Percentiles rank a stretch among this genome's conserved stretches.
These are phyloP conservation scores for Serinus canaria DNA, from an alignment of 2,113 vertebrate species.

Conservation along the genomic window DNA sequence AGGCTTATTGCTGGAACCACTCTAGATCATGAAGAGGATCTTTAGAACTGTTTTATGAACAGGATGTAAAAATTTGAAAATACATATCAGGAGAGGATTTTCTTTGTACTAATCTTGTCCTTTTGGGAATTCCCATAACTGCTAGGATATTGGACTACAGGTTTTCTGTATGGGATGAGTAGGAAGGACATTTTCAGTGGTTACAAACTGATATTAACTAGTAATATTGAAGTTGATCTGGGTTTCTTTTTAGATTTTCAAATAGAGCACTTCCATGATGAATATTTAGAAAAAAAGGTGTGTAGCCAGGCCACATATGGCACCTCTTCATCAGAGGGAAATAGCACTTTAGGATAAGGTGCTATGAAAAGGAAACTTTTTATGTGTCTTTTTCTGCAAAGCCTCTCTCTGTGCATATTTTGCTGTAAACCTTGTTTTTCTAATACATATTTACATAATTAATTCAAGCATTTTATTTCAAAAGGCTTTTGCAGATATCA, in stretches of 20 bases:
- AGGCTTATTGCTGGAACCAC: neutral
- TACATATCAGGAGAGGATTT: neutral
- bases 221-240: neutral
- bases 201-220: neutral
- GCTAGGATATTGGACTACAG: neutral
- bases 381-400: neutral
- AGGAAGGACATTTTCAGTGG: neutral
- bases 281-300: neutral
- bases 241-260: neutral
- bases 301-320: neutral
- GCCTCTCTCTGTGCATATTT: neutral
- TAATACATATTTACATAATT: neutral
- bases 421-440: neutral
- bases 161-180: neutral
- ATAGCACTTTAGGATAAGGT: neutral
- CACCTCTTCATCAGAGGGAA: neutral
- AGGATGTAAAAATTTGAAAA: neutral
- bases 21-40: neutral
- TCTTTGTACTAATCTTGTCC: neutral
- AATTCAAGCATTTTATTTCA: neutral
- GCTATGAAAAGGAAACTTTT: neutral
- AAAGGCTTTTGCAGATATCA: accelerated
- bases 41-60: neutral
- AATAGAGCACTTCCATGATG: neutral
- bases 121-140: neutral